Percentiles rank a stretch among this genome's conserved stretches.
Evolutionary conservation across 2,888 invertebrate species (phyloP).

Genomic region (Eudasyphora cyanicolor): DNA sequence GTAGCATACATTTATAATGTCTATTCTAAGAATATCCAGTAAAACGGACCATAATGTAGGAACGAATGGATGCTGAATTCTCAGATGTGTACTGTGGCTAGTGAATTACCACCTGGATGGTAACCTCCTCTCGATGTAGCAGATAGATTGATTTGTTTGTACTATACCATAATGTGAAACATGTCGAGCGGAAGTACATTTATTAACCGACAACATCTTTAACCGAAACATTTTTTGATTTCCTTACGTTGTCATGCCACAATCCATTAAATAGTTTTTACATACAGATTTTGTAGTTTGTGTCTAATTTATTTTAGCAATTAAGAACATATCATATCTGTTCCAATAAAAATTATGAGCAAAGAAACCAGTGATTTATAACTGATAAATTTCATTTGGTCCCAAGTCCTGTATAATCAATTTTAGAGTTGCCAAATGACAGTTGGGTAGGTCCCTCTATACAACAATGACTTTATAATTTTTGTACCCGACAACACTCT

Average conservation of each 20-base stretch:
- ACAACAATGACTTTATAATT: too few species aligned
- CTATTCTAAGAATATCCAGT: background rate
- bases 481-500: too few species aligned
- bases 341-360: too few species aligned
- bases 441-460: too few species aligned
- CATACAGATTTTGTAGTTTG: too few species aligned
- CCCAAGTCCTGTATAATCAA: too few species aligned
- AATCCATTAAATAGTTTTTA: too few species aligned
- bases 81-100: background rate
- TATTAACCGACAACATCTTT: background rate
- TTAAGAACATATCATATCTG: too few species aligned
- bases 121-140: background rate
- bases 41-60: background rate
- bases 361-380: too few species aligned
- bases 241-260: background rate
- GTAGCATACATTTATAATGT: slow-evolving; percentile 16
- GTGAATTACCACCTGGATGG: slow-evolving; percentile 11
- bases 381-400: too few species aligned
- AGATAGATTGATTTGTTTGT: background rate
- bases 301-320: too few species aligned
- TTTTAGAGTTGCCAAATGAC: too few species aligned
- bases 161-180: background rate
- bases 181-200: background rate
- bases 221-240: background rate
- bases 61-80: background rate